Percentiles rank a stretch among this genome's conserved stretches.
Conservation (phyloP, 1,140 invertebrate genomes). For the Phthorimaea operculella region DNA sequence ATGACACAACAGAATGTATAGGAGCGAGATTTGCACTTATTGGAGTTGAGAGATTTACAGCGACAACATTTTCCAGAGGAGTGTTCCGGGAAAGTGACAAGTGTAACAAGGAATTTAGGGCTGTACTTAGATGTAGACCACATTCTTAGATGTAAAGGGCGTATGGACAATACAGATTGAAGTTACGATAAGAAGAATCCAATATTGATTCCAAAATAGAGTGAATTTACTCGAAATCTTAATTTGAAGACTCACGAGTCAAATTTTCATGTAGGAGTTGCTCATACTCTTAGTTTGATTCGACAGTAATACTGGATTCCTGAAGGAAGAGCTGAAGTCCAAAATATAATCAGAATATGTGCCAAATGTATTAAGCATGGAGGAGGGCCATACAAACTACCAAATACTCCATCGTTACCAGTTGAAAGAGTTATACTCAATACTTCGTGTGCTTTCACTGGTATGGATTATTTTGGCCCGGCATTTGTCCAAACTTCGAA, state of each 20-base stretch:
- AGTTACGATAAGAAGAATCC: conserved; percentile 10
- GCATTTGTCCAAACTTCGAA: background rate
- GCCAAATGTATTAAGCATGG: conserved; percentile 6
- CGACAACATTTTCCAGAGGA: conserved; percentile 3
- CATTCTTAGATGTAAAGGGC: conserved; percentile 6
- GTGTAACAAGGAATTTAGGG: background rate
- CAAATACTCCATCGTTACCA: conserved; percentile 4
- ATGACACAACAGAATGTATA: background rate
- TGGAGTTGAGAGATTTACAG: conserved; percentile 6
- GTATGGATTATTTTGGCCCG: conserved; percentile 13
- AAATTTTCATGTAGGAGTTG: conserved; percentile 9
- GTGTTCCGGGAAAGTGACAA: conserved; percentile 1
- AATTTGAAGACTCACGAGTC: conserved; percentile 5
- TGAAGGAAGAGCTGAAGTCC: conserved; percentile 7
- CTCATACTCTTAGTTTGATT: conserved; percentile 8
- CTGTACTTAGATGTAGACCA: conserved; percentile 5
- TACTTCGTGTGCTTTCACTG: conserved; percentile 6
- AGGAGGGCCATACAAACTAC: conserved; percentile 10
- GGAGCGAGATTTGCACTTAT: background rate
- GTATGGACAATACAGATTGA: background rate
- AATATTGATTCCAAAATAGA: conserved; percentile 7
- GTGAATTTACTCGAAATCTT: background rate
- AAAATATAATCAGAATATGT: conserved; percentile 5
- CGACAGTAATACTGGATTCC: conserved; percentile 14
- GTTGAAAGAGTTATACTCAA: conserved; percentile 8